These are phyloP conservation scores for Oryzaephilus surinamensis DNA, from an alignment of 1,140 invertebrate species.

Conservation along the genomic window DNA sequence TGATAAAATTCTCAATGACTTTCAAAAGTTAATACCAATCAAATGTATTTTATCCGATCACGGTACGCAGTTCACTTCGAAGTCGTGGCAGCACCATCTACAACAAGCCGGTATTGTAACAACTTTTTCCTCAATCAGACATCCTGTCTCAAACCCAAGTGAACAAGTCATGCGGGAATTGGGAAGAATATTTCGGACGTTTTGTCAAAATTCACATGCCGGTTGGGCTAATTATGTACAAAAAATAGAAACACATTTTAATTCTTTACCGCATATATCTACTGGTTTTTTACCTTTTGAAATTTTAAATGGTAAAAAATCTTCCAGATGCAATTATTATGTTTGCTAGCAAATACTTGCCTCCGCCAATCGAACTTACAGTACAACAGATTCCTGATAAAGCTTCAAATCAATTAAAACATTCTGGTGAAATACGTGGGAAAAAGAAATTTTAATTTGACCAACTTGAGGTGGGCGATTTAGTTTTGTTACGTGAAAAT, in stretches of 20 bases:
- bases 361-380: neutral
- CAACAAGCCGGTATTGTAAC: slow-evolving; percentile 12
- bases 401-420: no score
- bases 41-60: slow-evolving; percentile 16
- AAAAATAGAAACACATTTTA: slow-evolving; percentile 27
- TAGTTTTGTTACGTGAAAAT: no score
- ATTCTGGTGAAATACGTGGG: no score
- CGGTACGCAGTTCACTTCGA: slow-evolving; percentile 18
- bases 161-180: slow-evolving; percentile 29
- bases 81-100: slow-evolving; percentile 16
- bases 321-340: neutral
- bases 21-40: slow-evolving; percentile 12
- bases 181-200: slow-evolving; percentile 24
- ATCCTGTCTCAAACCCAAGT: slow-evolving; percentile 26
- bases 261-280: slow-evolving; percentile 29
- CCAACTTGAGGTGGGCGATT: no score
- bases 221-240: slow-evolving; percentile 15
- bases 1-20: slow-evolving; percentile 11
- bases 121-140: slow-evolving; percentile 22
- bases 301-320: slow-evolving; percentile 28
- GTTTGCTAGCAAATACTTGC: neutral
- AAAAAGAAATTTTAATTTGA: no score
- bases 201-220: slow-evolving; percentile 18
- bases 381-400: slow-evolving; percentile 1
- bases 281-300: slow-evolving; percentile 30